Percentiles rank a stretch among this genome's conserved stretches.
Evolutionary conservation across 2,888 invertebrate genomes (phyloP).

Genomic region (Aphidoletes aphidimyza): DNA sequence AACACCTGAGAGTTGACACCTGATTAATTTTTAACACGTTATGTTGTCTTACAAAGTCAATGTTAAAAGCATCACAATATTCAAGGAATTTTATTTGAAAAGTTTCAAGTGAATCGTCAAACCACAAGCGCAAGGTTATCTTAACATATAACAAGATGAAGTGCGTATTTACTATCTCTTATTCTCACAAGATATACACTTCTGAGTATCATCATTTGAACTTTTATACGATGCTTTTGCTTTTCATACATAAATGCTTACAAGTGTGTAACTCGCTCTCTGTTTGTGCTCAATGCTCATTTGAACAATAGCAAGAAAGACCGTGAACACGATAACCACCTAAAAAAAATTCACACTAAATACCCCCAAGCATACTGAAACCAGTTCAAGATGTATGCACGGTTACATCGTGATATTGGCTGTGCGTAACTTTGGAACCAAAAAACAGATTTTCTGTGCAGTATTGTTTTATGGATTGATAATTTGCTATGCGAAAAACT

Average conservation of each 20-base stretch:
- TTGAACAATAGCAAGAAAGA: too few species aligned
- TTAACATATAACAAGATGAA: too few species aligned
- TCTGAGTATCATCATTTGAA: neutral
- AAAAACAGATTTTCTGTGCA: neutral
- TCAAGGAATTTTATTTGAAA: neutral
- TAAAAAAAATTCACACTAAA: too few species aligned
- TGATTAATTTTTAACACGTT: too few species aligned
- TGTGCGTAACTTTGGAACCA: neutral
- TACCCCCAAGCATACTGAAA: neutral
- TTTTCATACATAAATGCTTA: too few species aligned
- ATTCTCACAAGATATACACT: neutral
- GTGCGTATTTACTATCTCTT: neutral
- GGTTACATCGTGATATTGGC: neutral
- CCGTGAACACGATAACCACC: too few species aligned
- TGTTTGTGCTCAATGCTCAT: neutral
- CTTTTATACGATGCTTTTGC: neutral
- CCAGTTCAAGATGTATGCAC: neutral
- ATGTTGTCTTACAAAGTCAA: neutral
- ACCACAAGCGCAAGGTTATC: neutral
- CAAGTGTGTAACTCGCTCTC: too few species aligned
- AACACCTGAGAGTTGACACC: too few species aligned
- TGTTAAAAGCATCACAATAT: neutral
- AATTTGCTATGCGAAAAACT: neutral
- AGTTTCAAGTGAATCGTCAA: neutral
- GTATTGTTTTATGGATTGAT: conserved; percentile 26